Percentiles rank a stretch among this genome's conserved stretches.
phyloP scores from a whole-genome alignment of 2,888 invertebrate genomes.

The Orthosia gracilis region DNA sequence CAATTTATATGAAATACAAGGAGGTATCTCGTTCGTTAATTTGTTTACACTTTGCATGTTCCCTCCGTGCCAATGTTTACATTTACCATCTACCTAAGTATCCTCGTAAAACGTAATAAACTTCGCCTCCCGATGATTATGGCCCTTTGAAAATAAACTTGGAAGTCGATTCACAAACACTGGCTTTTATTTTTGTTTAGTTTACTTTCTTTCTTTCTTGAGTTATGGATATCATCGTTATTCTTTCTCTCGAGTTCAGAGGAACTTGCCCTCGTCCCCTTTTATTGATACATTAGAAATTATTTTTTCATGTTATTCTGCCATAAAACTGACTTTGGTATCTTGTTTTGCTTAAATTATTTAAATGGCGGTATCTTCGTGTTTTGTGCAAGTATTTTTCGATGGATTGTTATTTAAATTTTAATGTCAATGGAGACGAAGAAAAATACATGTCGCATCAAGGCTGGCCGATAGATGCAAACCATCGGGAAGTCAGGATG shows the following conservation, averaged over 20 bases:
- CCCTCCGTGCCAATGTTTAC: conserved; percentile 81
- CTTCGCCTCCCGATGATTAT: conserved; percentile 85
- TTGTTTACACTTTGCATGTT: conserved; percentile 86
- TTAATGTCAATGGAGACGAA: neutral
- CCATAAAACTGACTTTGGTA: conserved; percentile 63
- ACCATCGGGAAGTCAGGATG: too few relatives aligned
- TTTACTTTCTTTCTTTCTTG: conserved; percentile 77
- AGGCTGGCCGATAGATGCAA: too few relatives aligned
- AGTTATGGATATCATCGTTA: conserved; percentile 85
- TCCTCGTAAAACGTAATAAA: conserved; percentile 83
- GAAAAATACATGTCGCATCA: too few relatives aligned
- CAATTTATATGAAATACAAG: conserved; percentile 75
- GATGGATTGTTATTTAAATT: conserved; percentile 14
- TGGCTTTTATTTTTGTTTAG: conserved; percentile 85
- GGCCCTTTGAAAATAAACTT: conserved; percentile 87
- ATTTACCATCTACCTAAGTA: conserved; percentile 77
- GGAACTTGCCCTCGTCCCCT: conserved; percentile 73
- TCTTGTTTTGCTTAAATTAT: conserved; percentile 68
- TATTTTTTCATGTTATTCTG: conserved; percentile 70
- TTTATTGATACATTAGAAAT: conserved; percentile 78
- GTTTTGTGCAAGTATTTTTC: conserved; percentile 46
- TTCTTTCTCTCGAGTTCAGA: conserved; percentile 76
- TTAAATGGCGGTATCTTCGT: conserved; percentile 57
- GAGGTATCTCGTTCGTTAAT: conserved; percentile 81
- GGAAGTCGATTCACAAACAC: conserved; percentile 81